Percentiles rank a stretch among this genome's conserved stretches.
Evolutionary conservation across 1,140 invertebrate species (phyloP).

Genomic region (Nasonia longicornis): DNA sequence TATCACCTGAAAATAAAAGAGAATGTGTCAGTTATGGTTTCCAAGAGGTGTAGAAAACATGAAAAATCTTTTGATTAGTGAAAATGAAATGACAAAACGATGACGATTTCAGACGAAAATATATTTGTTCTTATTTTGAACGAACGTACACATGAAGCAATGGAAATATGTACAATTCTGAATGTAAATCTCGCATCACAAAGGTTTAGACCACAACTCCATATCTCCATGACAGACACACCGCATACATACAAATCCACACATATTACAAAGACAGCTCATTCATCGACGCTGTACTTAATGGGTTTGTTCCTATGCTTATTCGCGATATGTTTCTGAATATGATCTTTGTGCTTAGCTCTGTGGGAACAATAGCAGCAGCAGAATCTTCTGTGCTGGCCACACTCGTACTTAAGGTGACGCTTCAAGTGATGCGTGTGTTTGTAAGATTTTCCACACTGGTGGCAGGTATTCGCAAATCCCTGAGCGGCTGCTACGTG

Average conservation of each 20-base stretch:
- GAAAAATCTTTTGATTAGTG: too few relatives aligned
- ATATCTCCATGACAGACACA: too few relatives aligned
- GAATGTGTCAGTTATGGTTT: not conserved
- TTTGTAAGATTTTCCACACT: constrained; percentile 61
- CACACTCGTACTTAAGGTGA: constrained; percentile 52
- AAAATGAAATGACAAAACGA: too few relatives aligned
- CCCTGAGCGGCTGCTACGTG: not conserved
- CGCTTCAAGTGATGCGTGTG: constrained; percentile 46
- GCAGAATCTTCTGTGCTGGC: constrained; percentile 67
- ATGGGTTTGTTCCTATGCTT: not conserved
- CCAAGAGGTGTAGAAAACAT: too few relatives aligned
- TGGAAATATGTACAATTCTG: too few relatives aligned
- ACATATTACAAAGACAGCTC: not conserved
- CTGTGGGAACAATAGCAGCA: constrained; percentile 71
- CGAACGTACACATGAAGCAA: too few relatives aligned
- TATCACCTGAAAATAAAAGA: not conserved
- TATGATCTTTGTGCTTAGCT: constrained; percentile 61
- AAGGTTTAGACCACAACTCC: too few relatives aligned
- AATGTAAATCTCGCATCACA: too few relatives aligned
- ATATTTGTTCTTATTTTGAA: too few relatives aligned
- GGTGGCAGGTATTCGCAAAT: not conserved
- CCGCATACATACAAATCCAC: too few relatives aligned
- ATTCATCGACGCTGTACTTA: not conserved
- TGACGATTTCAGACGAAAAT: too few relatives aligned
- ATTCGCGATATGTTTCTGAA: not conserved